A percentile compares a stretch with the other conserved stretches of the same genome.
These are phyloP conservation scores for Aporophyla lueneburgensis DNA, from an alignment of 2,888 invertebrate species.

Conservation along the genomic window DNA sequence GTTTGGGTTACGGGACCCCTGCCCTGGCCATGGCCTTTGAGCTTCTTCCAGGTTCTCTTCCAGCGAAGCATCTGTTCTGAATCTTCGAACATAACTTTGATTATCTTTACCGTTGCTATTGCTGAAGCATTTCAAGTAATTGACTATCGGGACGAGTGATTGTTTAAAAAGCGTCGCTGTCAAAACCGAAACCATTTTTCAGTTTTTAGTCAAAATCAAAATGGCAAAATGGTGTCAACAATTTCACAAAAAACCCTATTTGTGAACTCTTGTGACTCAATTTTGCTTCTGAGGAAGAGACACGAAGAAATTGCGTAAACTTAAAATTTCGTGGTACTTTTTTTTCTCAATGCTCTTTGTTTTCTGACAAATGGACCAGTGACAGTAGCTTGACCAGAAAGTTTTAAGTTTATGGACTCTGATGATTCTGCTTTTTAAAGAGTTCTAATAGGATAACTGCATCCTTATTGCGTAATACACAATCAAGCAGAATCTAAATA, in stretches of 20 bases:
- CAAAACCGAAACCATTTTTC: constrained; percentile 7
- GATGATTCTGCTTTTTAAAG: constrained; percentile 5
- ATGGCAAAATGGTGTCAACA: not conserved
- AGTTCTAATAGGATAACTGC: not conserved
- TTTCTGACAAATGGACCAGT: constrained; percentile 29
- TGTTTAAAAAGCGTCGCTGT: constrained; percentile 16
- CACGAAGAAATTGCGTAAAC: not conserved
- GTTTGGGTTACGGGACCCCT: not conserved
- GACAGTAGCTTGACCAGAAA: constrained; percentile 15
- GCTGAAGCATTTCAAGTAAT: not conserved
- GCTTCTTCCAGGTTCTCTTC: not conserved
- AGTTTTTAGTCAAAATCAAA: not conserved
- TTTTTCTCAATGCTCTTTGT: constrained; percentile 1
- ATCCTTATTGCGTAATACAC: too few species aligned
- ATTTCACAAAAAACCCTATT: not conserved
- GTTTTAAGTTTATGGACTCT: constrained; percentile 1
- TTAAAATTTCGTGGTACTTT: constrained; percentile 1
- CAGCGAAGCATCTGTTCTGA: not conserved
- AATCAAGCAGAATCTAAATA: too few species aligned
- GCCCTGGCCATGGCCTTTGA: not conserved
- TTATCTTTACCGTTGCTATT: not conserved
- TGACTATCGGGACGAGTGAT: constrained; percentile 6
- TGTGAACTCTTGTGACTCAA: not conserved
- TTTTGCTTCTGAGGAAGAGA: not conserved
- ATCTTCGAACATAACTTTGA: not conserved